Evolutionary conservation across 2,888 invertebrate species (phyloP).

Genomic region (Lithodes maja): DNA sequence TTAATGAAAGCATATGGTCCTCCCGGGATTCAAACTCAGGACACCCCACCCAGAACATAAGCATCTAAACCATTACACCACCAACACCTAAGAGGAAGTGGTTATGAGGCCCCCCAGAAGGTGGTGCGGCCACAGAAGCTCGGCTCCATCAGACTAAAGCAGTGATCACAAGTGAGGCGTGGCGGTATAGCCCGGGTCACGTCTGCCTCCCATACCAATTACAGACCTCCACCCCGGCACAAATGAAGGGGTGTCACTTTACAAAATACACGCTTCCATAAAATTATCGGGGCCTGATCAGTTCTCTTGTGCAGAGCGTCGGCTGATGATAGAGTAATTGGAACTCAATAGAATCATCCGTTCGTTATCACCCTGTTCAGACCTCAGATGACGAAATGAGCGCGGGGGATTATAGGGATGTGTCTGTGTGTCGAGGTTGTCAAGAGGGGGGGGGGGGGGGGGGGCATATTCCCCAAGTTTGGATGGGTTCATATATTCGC

Average conservation of each 20-base stretch:
- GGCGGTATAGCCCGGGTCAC: slow-evolving; percentile 24
- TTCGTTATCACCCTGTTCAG: slow-evolving; percentile 48
- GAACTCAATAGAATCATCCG: slow-evolving; percentile 52
- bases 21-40: too few species aligned
- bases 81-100: too few species aligned
- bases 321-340: slow-evolving; percentile 61
- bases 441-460: too few species aligned
- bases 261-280: slow-evolving; percentile 62
- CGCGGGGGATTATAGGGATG: slow-evolving; percentile 34
- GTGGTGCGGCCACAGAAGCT: slow-evolving; percentile 12
- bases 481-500: too few species aligned
- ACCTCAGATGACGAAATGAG: slow-evolving; percentile 24
- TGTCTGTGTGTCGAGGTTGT: slow-evolving; percentile 22
- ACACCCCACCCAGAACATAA: too few species aligned
- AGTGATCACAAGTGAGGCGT: slow-evolving; percentile 37
- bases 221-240: slow-evolving; percentile 38
- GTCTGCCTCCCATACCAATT: slow-evolving; percentile 43
- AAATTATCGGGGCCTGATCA: slow-evolving; percentile 56
- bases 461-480: too few species aligned
- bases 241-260: slow-evolving; percentile 57
- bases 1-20: too few species aligned
- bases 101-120: too few species aligned
- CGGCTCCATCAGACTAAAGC: slow-evolving; percentile 33
- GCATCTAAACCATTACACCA: too few species aligned
- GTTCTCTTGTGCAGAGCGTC: slow-evolving; percentile 59